Percentiles rank a stretch among this genome's conserved stretches.
phyloP scores from a whole-genome alignment of 2,113 vertebrate genomes.

The Rhombomys opimus region DNA sequence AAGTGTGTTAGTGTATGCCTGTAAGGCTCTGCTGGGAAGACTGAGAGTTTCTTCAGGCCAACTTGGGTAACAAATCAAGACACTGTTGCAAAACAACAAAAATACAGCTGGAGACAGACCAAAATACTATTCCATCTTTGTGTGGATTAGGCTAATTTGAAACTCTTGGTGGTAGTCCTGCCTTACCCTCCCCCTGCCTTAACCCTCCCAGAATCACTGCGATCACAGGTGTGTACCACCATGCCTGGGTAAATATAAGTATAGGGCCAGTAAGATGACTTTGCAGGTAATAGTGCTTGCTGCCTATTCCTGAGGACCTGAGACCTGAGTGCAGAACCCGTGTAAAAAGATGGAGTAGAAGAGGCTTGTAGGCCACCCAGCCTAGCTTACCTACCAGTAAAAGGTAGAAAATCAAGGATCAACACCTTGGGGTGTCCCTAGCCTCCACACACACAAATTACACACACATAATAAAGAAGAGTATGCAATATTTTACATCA shows the following conservation, averaged over 20 bases:
- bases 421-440: not conserved
- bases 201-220: not conserved
- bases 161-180: not conserved
- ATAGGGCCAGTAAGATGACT: not conserved
- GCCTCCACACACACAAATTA: not conserved
- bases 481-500: not conserved
- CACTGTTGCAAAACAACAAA: not conserved
- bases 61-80: not conserved
- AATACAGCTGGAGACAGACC: not conserved
- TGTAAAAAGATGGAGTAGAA: not conserved
- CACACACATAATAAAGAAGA: not conserved
- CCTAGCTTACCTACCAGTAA: not conserved
- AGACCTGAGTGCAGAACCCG: not conserved
- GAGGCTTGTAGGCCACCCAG: not conserved
- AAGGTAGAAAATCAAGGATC: not conserved
- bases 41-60: not conserved
- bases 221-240: not conserved
- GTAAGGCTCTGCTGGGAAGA: not conserved
- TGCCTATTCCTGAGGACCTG: not conserved
- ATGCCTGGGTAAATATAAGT: not conserved
- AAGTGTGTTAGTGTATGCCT: not conserved
- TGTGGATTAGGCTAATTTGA: not conserved
- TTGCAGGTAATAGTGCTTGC: not conserved
- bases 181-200: not conserved
- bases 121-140: not conserved